Percentiles rank a stretch among this genome's conserved stretches.
Conservation (phyloP, 1,140 invertebrate species). For the Pseudomyrmex cubaensis region DNA sequence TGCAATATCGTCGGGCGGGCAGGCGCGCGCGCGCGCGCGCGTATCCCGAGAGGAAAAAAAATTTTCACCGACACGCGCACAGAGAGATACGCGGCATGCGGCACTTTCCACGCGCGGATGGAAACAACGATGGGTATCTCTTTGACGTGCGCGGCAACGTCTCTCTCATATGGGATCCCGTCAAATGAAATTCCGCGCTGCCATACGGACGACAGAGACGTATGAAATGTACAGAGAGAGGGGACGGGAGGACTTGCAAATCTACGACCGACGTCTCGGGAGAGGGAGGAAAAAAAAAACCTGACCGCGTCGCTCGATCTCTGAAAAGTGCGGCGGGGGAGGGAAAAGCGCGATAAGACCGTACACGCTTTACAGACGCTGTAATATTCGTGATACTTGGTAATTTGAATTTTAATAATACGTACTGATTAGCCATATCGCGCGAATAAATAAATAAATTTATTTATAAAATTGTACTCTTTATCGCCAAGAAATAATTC, state of each 20-base stretch:
- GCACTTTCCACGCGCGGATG: constrained; percentile 61
- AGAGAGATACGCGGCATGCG: constrained; percentile 47
- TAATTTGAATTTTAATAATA: no score
- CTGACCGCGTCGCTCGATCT: constrained; percentile 2
- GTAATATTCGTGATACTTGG: background rate
- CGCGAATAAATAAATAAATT: no score
- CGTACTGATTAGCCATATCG: no score
- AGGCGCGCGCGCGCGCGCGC: no score
- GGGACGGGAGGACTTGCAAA: constrained; percentile 31
- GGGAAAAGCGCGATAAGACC: constrained; percentile 8
- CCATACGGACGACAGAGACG: constrained; percentile 37
- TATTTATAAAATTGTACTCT: no score
- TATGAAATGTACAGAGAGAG: constrained; percentile 35
- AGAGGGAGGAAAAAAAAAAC: background rate
- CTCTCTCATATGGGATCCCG: constrained; percentile 1
- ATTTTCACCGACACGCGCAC: constrained; percentile 16
- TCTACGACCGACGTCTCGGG: constrained; percentile 24
- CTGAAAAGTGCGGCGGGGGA: background rate
- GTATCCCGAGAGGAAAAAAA: background rate
- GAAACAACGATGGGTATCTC: constrained; percentile 71
- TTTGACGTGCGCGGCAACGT: constrained; percentile 62
- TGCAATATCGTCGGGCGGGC: background rate
- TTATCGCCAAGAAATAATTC: background rate
- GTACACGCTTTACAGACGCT: background rate
- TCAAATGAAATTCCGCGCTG: constrained; percentile 70